Evolutionary conservation across 2,888 invertebrate genomes (phyloP), one percentile per base, ranked within the genome.

Genomic region (Ophonus ardosiacus): DNA sequence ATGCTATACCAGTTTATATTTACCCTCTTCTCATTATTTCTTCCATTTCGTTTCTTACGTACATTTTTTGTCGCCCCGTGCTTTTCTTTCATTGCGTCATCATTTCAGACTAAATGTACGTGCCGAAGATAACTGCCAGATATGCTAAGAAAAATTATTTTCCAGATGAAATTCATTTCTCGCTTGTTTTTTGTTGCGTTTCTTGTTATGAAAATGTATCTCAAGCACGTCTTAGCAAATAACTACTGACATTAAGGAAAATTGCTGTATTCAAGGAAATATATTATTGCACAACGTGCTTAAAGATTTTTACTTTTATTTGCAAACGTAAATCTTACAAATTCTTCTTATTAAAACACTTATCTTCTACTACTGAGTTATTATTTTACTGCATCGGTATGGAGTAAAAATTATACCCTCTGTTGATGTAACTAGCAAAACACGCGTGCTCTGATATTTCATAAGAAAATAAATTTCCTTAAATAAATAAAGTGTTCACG

Each of bases 71-170:
- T 74, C 51, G 71, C 17, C 43, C 43, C 18, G 43, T 74, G 51
- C 71, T 74, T 74, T 74, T 43, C 71, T 74, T 43, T 74, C 78
- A 78, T 61, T 40, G 74, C 40, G 40, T 83, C 83, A 83, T 74
- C 74, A 81, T 81, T 68, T 51, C 81, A 68, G 65, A 74, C 43
- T 74, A 51, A 68, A 76, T 78, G 76, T 83, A 83, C 83, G 83
- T 83, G 83, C 83, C 74, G 74, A 40, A 83, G 83, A 83, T 83
- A 83, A 76, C 74, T 61, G 74, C 40, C 57, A 83, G 74, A 83
- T 83, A 83, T 74, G 71, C 59, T 74, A 83, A 83, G 83, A 83
- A 83, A 82, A 83, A 83, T 83, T 61, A 83, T 83, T 83, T 83
- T 68, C 68, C 57, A 83, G 82, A 71, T 83, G 57, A 74, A 83